A percentile compares a stretch with the other conserved stretches of the same genome.
These are phyloP conservation scores for silkworm (Bombyx mori) DNA, from an alignment of 1,140 invertebrate genomes.

Conservation along the genomic window ASM3026992v2 NC_085123.1:10318001-10318500, in stretches of 20 bases:
- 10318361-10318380: constrained; percentile 1
- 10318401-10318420: constrained; percentile 12
- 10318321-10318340: constrained; percentile 47
- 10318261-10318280: constrained; percentile 50
- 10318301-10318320: constrained; percentile 57
- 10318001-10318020: constrained; percentile 3
- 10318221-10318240: constrained; percentile 48
- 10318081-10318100: constrained; percentile 51
- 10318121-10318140: constrained; percentile 65
- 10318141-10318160: constrained; percentile 48
- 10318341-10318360: not conserved
- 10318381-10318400: constrained; percentile 1
- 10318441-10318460: constrained; percentile 31
- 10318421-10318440: constrained; percentile 48
- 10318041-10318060: constrained; percentile 17
- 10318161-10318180: constrained; percentile 60
- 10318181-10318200: constrained; percentile 66
- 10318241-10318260: constrained; percentile 49
- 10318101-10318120: constrained; percentile 55
- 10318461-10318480: constrained; percentile 54
- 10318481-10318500: constrained; percentile 31
- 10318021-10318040: too few species aligned
- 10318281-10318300: constrained; percentile 59
- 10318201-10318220: constrained; percentile 50
- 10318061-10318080: constrained; percentile 36